A percentile compares a stretch with the other conserved stretches of the same genome.
Evolutionary conservation across 92 coral and sea anemone genomes (phyloP).

Genomic region (Actinostola sp.): DNA sequence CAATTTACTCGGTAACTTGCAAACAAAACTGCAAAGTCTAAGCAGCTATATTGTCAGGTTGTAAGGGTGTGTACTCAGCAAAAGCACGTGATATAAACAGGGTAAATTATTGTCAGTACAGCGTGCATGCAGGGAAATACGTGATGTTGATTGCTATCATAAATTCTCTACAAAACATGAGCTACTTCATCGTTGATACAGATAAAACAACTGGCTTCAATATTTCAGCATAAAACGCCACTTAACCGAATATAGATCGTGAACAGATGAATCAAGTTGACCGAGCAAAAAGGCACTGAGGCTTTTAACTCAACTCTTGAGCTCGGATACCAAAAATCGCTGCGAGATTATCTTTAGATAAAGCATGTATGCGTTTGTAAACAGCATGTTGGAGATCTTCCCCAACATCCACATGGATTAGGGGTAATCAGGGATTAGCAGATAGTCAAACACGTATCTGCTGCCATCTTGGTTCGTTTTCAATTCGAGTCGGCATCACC

Average conservation of each 20-base stretch:
- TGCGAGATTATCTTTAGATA: slow-evolving; percentile 19
- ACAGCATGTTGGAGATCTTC: too few relatives aligned
- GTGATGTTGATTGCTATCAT: slow-evolving; percentile 8
- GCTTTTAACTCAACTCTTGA: slow-evolving; percentile 42
- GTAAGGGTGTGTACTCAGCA: too few relatives aligned
- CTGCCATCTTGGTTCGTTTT: slow-evolving; percentile 15
- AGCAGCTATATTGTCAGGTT: too few relatives aligned
- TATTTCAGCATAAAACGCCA: slow-evolving; percentile 14
- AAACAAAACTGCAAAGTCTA: too few relatives aligned
- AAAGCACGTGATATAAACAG: too few relatives aligned
- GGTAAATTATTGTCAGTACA: background rate
- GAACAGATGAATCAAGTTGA: slow-evolving; percentile 6
- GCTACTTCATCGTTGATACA: slow-evolving; percentile 10
- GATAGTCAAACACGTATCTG: slow-evolving; percentile 7
- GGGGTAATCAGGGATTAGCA: slow-evolving; percentile 21
- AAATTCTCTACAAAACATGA: slow-evolving; percentile 10
- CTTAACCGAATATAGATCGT: slow-evolving; percentile 27
- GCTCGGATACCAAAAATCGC: slow-evolving; percentile 28
- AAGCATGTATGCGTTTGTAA: slow-evolving; percentile 7
- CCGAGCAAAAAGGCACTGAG: slow-evolving; percentile 15
- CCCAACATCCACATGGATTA: background rate
- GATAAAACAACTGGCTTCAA: background rate
- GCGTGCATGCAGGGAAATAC: background rate
- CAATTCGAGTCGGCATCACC: background rate
- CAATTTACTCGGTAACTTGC: background rate